These are phyloP conservation scores for Nysson spinosus DNA, from an alignment of 2,888 invertebrate genomes.

Conservation along the genomic window DNA sequence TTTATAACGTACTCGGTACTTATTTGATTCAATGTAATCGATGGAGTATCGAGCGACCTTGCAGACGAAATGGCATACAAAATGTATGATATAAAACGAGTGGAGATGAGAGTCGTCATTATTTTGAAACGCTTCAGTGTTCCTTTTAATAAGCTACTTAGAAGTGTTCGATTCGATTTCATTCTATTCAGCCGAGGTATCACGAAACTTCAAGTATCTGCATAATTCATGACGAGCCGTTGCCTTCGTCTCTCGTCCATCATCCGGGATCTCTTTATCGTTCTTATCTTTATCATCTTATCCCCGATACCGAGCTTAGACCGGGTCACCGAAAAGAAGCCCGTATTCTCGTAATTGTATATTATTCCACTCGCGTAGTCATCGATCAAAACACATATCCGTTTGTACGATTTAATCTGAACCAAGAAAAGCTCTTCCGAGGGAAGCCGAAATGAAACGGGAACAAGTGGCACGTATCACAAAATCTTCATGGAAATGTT, in stretches of 20 bases:
- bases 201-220: constrained; percentile 27
- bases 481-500: neutral
- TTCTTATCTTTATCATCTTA: neutral
- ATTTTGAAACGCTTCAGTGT: constrained; percentile 6
- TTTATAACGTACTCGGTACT: no score
- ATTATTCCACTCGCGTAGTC: neutral
- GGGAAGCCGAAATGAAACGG: no score
- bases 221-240: constrained; percentile 43
- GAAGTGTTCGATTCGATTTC: constrained; percentile 7
- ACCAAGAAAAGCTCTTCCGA: no score
- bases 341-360: neutral
- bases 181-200: constrained; percentile 22
- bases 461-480: neutral
- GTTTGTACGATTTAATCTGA: no score
- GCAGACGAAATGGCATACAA: no score
- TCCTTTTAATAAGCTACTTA: neutral
- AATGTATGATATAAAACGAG: no score
- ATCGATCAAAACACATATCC: neutral
- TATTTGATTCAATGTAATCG: no score
- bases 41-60: no score
- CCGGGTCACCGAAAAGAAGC: neutral
- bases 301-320: neutral
- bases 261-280: constrained; percentile 25
- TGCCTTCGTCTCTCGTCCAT: constrained; percentile 35
- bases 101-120: no score